These are phyloP conservation scores for Chesias legatella DNA, from an alignment of 2,888 invertebrate genomes.

Conservation along the genomic window DNA sequence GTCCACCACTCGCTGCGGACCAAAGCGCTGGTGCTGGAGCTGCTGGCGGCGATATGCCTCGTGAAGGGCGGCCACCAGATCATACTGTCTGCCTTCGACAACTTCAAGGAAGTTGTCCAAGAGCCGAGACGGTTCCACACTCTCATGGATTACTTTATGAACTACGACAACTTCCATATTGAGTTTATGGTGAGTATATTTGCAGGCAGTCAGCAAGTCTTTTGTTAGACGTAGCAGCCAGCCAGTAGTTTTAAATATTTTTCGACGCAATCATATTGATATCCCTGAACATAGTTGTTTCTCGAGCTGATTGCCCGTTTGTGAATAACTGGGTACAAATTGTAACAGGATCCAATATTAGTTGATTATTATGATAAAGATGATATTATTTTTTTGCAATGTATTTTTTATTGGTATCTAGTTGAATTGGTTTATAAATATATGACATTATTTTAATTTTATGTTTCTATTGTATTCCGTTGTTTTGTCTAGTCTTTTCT, in stretches of 20 bases:
- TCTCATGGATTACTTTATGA: conserved; percentile 97
- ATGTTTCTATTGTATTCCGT: no score
- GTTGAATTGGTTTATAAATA: no score
- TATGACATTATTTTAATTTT: no score
- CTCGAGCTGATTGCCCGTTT: no score
- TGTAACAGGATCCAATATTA: no score
- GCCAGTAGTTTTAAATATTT: neutral
- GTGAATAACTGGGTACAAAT: no score
- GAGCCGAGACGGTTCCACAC: conserved; percentile 97
- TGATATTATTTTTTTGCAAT: no score
- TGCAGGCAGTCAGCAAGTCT: neutral
- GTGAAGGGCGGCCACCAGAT: conserved; percentile 99
- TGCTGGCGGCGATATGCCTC: conserved; percentile 98
- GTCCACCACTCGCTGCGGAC: conserved; percentile 98
- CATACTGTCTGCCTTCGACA: conserved; percentile 97
- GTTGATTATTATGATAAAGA: no score
- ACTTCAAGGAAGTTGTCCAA: conserved; percentile 94
- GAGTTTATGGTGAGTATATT: conserved; percentile 93
- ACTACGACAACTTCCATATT: conserved; percentile 97
- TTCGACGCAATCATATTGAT: no score
- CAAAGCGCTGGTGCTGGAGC: conserved; percentile 97
- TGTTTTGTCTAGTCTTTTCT: no score
- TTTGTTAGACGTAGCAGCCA: neutral
- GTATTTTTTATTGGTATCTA: no score
- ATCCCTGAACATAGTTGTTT: no score